A percentile compares a stretch with the other conserved stretches of the same genome.
phyloP scores from a whole-genome alignment of 2,797 vertebrate genomes.

The Oreochromis mossambicus region DNA sequence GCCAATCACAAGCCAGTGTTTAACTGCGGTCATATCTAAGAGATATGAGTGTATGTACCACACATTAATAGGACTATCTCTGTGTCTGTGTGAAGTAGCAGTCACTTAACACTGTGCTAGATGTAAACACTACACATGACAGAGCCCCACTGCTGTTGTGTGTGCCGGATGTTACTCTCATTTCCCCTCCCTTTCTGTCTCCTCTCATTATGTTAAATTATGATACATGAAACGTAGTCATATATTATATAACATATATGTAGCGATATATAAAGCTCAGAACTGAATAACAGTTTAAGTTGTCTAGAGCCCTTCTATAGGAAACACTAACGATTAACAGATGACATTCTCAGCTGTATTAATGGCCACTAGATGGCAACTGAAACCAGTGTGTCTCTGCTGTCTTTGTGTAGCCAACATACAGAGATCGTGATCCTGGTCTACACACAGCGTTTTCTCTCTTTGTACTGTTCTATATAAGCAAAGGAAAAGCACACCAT shows the following conservation, averaged over 20 bases:
- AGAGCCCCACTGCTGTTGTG: not conserved
- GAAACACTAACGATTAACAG: not conserved
- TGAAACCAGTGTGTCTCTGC: not conserved
- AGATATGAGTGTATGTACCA: not conserved
- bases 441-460: not conserved
- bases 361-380: conserved; percentile 1
- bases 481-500: not conserved
- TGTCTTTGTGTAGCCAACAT: not conserved
- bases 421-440: not conserved
- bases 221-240: not conserved
- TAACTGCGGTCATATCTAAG: not conserved
- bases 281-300: not conserved
- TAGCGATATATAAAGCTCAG: not conserved
- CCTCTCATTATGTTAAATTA: not conserved
- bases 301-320: not conserved
- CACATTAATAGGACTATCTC: not conserved
- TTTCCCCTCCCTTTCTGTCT: not conserved
- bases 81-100: not conserved
- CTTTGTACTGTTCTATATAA: not conserved
- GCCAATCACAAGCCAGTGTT: not conserved
- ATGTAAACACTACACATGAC: not conserved
- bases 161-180: not conserved
- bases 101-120: not conserved
- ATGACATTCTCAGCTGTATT: not conserved
- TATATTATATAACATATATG: not conserved